Base-by-base conservation (phyloP, 2,888 invertebrate species). In the Drymonia ruficornis region DNA sequence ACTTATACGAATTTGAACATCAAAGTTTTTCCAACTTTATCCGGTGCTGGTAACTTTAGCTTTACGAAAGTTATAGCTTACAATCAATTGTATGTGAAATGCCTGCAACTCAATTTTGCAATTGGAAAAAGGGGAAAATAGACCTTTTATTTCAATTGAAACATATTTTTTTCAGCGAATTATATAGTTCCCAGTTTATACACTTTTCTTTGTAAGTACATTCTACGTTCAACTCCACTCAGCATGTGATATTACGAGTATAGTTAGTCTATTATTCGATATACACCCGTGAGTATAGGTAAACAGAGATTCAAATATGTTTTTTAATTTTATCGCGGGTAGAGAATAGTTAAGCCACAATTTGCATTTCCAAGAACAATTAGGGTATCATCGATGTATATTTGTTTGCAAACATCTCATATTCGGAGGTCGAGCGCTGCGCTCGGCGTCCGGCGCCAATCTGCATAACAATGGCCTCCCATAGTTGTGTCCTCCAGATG, bases 401-500 rank as follows among this genome's bases (percentile, higher is more conserved):
- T 79, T 86, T 87, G 86, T 87, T 86, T 86, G 83, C 85, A 79
- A 83, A 79, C 80, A 76, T 75, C 75, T 81, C 81, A 82, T 75
- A 79, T 76, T 82, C 75, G 71, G 69, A 72, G 76, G 80, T 83
- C 69, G 74, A 75, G 70, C 70, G 70, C 65, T 68, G 72, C 70
- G 63, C 63, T 61, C 78, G 75, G 80, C 85, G 88, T 90, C 91
- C 91, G 90, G 88, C 73, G 58, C 80, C 83, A 88, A 92, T 92
- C 88, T 91, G 89, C 91, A 92, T 92, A 86, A 91, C 91, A 92
- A 92, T 92, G 74, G 80, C 73, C 77, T 71, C 72, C 81, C 77
- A 81, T 83, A 83, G 84, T 83, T 79, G 78, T 74, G 69, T 80
- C 78, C 85, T 84, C 79, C 81, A 87, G 88, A 87, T 89, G 82